These are phyloP conservation scores for Cercopithecus petaurista DNA, from an alignment of 2,797 vertebrate genomes.

Conservation along the genomic window DNA sequence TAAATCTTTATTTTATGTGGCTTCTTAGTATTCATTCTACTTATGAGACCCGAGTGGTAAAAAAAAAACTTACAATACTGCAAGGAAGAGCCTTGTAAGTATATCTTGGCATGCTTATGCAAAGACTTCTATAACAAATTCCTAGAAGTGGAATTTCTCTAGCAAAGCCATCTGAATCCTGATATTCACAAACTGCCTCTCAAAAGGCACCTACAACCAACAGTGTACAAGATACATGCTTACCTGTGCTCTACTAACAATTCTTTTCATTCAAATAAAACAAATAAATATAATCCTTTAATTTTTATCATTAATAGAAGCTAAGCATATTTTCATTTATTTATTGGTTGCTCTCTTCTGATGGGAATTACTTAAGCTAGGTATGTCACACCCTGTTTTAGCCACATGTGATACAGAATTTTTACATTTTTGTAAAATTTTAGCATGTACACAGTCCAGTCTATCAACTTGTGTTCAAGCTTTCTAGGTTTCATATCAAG, in stretches of 20 bases:
- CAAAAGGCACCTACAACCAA: not conserved
- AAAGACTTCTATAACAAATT: slow-evolving; percentile 28
- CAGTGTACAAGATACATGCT: not conserved
- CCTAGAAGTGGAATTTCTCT: not conserved
- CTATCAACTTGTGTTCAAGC: not conserved
- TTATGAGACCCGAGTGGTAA: not conserved
- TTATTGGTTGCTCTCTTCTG: not conserved
- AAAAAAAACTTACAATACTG: not conserved
- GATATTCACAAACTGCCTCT: not conserved
- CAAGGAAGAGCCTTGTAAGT: not conserved
- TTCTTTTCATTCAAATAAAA: slow-evolving; percentile 17
- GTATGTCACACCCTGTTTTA: not conserved
- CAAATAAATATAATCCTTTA: not conserved
- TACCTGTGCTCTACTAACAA: not conserved
- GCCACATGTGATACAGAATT: not conserved
- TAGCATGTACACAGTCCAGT: not conserved
- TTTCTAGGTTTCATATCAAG: slow-evolving; percentile 33
- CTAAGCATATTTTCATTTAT: not conserved
- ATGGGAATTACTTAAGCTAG: slow-evolving; percentile 13
- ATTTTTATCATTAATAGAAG: not conserved
- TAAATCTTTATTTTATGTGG: not conserved
- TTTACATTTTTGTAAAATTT: not conserved
- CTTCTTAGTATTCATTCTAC: not conserved
- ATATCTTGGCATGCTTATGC: not conserved
- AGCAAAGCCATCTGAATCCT: slow-evolving; percentile 39